A percentile compares a stretch with the other conserved stretches of the same genome.
Evolutionary conservation across 2,888 invertebrate species (phyloP).

Genomic region (Xiphydria camelus): DNA sequence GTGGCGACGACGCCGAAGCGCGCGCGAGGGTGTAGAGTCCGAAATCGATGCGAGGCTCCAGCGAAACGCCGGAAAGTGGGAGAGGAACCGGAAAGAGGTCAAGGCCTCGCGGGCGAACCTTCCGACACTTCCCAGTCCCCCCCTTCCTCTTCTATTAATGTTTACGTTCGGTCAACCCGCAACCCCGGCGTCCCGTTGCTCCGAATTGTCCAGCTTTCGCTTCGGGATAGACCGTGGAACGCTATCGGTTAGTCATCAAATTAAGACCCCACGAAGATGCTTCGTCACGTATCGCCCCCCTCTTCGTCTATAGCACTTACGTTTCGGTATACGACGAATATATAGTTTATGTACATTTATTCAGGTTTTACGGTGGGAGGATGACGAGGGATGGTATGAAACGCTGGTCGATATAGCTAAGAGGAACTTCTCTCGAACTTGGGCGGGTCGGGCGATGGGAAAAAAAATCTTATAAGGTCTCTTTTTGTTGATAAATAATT

Average conservation of each 20-base stretch:
- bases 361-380: too few relatives aligned
- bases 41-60: conserved; percentile 33
- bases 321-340: too few relatives aligned
- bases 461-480: too few relatives aligned
- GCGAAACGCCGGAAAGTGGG: conserved; percentile 17
- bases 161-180: not conserved
- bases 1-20: too few relatives aligned
- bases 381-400: too few relatives aligned
- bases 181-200: not conserved
- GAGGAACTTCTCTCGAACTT: too few relatives aligned
- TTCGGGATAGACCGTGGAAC: not conserved
- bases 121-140: not conserved
- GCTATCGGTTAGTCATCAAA: not conserved
- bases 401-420: too few relatives aligned
- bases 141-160: not conserved
- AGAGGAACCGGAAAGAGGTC: conserved; percentile 25
- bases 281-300: not conserved
- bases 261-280: not conserved
- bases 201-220: not conserved
- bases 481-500: too few relatives aligned
- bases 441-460: too few relatives aligned
- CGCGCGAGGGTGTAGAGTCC: too few relatives aligned
- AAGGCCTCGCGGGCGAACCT: conserved; percentile 25
- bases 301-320: too few relatives aligned
- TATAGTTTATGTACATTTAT: too few relatives aligned